Evolutionary conservation across 2,113 vertebrate genomes (phyloP).

Genomic region (Notothenia coriiceps): DNA sequence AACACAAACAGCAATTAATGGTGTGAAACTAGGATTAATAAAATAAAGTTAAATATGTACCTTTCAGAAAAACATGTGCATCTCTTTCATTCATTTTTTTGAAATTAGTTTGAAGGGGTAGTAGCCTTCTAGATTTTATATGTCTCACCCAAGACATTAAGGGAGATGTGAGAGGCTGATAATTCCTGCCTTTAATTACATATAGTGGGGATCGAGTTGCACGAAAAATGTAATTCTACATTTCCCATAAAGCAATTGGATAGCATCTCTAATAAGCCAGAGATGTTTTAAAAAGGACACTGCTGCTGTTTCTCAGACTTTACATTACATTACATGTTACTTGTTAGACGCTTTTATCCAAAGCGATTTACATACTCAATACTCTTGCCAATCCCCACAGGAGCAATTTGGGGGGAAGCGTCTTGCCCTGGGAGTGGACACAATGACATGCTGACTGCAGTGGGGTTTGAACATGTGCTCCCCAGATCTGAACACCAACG

Average conservation of each 20-base stretch:
- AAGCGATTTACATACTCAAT: too few relatives aligned
- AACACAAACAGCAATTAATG: constrained; percentile 5
- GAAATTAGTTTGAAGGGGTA: too few relatives aligned
- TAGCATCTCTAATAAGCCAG: not conserved
- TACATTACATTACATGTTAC: too few relatives aligned
- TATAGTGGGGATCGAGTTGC: not conserved
- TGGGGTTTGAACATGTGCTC: too few relatives aligned
- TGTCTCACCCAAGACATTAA: not conserved
- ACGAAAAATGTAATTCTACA: not conserved
- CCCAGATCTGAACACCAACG: too few relatives aligned
- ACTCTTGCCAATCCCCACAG: too few relatives aligned
- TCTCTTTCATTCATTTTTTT: not conserved
- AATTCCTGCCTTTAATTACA: not conserved
- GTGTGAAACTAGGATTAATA: not conserved
- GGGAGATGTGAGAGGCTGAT: not conserved
- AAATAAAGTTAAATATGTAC: not conserved
- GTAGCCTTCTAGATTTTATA: too few relatives aligned
- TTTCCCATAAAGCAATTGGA: not conserved
- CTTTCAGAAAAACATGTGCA: not conserved
- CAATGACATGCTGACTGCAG: too few relatives aligned
- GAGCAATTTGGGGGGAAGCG: too few relatives aligned
- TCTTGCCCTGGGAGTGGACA: too few relatives aligned
- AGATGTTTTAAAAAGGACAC: not conserved
- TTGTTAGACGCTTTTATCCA: too few relatives aligned
- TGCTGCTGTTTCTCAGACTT: not conserved